These are phyloP conservation scores for Phyllopteryx taeniolatus DNA, from an alignment of 2,113 vertebrate species.

Conservation along the genomic window DNA sequence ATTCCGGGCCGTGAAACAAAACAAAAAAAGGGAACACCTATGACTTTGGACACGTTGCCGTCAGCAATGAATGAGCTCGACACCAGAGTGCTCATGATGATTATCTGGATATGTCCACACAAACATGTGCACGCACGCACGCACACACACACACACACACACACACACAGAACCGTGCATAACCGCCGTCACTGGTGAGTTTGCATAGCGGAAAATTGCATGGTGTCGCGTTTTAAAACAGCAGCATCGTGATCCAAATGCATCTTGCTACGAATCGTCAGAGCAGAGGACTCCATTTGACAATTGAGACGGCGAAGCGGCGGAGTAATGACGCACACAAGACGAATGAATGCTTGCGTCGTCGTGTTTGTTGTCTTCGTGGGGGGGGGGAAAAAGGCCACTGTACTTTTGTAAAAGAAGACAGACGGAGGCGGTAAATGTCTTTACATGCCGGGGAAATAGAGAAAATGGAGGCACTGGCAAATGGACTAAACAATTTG, in stretches of 20 bases:
- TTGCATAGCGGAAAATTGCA: not conserved
- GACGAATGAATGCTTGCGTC: not conserved
- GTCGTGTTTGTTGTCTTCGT: not conserved
- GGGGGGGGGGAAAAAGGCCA: not conserved
- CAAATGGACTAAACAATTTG: not conserved
- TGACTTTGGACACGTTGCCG: conserved; percentile 20
- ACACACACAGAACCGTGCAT: not conserved
- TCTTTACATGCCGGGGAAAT: not conserved
- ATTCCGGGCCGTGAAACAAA: conserved; percentile 28
- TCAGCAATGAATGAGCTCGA: conserved; percentile 14
- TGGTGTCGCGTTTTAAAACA: not conserved
- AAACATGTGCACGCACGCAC: not conserved
- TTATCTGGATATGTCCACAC: not conserved
- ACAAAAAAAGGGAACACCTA: conserved; percentile 14
- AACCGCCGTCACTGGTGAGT: not conserved
- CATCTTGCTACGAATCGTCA: not conserved
- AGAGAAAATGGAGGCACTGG: not conserved
- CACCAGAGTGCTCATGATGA: conserved; percentile 7
- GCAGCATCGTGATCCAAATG: not conserved
- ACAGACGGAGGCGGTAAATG: not conserved
- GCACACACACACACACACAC: not conserved
- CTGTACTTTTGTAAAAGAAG: not conserved
- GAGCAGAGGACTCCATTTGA: not conserved
- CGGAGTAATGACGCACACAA: not conserved
- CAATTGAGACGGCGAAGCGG: not conserved